These are phyloP conservation scores for pig (Sus scrofa) DNA, from an alignment of 2,113 vertebrate genomes.

Conservation along the genomic window T2T-Sscrofa CM000812.6:238036501-238037000, in stretches of 20 bases:
- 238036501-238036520: not conserved
- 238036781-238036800: not conserved
- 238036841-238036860: not conserved
- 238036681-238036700: not conserved
- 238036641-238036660: not conserved
- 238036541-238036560: not conserved
- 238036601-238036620: not conserved
- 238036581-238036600: not conserved
- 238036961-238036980: too few relatives aligned
- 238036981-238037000: too few relatives aligned
- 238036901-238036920: too few relatives aligned
- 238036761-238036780: not conserved
- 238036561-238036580: not conserved
- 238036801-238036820: not conserved
- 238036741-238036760: not conserved
- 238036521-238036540: not conserved
- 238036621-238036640: not conserved
- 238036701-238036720: not conserved
- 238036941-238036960: too few relatives aligned
- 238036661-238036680: not conserved
- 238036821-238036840: not conserved
- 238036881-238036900: too few relatives aligned
- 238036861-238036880: not conserved
- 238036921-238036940: too few relatives aligned
- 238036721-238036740: not conserved